A percentile compares a stretch with the other conserved stretches of the same genome.
Conservation (phyloP, 2,797 vertebrate species). For the Danio kyathit region DNA sequence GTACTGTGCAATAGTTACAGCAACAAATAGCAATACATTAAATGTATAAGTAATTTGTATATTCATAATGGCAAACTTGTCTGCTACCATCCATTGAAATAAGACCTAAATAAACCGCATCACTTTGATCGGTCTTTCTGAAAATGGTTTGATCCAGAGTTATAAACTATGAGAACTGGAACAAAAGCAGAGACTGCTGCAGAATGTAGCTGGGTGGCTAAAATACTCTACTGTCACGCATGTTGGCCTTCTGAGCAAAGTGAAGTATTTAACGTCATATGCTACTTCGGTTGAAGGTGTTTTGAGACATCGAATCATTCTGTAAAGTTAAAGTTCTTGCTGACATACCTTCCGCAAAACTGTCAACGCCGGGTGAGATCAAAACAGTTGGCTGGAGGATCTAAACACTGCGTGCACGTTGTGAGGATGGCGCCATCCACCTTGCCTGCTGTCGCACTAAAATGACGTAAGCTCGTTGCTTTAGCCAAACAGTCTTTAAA, state of each 20-base stretch:
- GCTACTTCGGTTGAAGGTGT: neutral
- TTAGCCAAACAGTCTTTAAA: neutral
- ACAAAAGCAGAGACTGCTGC: neutral
- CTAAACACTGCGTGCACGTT: slow-evolving; percentile 49
- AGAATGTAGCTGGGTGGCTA: slow-evolving; percentile 9
- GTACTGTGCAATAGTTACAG: too few relatives aligned
- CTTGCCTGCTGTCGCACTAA: slow-evolving; percentile 16
- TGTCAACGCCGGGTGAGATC: slow-evolving; percentile 15
- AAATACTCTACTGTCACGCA: slow-evolving; percentile 1
- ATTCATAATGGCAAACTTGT: neutral
- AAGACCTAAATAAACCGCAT: neutral
- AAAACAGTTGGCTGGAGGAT: slow-evolving; percentile 42
- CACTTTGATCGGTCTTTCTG: neutral
- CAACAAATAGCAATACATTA: neutral
- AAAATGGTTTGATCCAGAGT: neutral
- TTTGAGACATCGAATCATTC: neutral
- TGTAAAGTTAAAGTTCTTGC: neutral
- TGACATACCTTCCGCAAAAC: slow-evolving; percentile 45
- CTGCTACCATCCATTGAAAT: neutral
- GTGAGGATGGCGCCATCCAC: slow-evolving; percentile 62
- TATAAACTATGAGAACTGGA: neutral
- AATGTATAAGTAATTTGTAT: neutral
- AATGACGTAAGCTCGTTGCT: slow-evolving; percentile 34
- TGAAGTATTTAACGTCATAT: neutral
- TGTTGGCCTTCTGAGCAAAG: slow-evolving; percentile 24